Base-by-base conservation (phyloP, 2,888 invertebrate species). In the Alloscopus bannaensis region DNA sequence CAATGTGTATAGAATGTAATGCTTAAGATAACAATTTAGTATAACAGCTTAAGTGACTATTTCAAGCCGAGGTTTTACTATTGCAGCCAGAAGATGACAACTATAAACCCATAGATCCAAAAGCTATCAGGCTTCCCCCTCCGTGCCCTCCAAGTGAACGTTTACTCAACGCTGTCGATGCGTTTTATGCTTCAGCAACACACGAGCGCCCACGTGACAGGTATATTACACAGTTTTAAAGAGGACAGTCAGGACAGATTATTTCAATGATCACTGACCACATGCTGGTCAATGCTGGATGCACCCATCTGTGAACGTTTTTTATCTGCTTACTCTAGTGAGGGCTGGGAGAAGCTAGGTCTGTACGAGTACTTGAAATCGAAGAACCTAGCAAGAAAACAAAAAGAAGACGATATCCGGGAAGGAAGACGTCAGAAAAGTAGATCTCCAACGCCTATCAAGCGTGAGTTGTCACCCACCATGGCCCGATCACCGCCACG, bases 261-360 rank as follows among this genome's bases (percentile, higher is more conserved):
- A n/a, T n/a, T n/a, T n/a, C n/a, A n/a, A n/a, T n/a, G n/a, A n/a
- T n/a, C n/a, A n/a, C n/a, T n/a, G n/a, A n/a, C n/a, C n/a, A n/a
- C n/a, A n/a, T n/a, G 40, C 40, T 13, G 8, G 8, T 8, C 40
- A 40, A 40, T 40, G 8, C 40, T 11, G 8, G 40, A 40, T 52
- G 3, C 26, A 22, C 52, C 2, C 3, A 22, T 11, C 16, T 11
- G 28, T 59, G 8, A 4, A 4, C 26, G 28, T n/a, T n/a, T 28
- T 62, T 4, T 62, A 40, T 62, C 8, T 24, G n/a, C 52, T 24
- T 31, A 24, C 36, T 88, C 45, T 87, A 91, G 90, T 88, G 98
- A 99, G 89, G 99, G 99, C 31, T 99, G 99, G 99, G 99, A 99
- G 89, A 97, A 97, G 89, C 91, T 98, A 87, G 98, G 97, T 82